phyloP scores from a whole-genome alignment of 2,113 vertebrate genomes.

The Passer domesticus region DNA sequence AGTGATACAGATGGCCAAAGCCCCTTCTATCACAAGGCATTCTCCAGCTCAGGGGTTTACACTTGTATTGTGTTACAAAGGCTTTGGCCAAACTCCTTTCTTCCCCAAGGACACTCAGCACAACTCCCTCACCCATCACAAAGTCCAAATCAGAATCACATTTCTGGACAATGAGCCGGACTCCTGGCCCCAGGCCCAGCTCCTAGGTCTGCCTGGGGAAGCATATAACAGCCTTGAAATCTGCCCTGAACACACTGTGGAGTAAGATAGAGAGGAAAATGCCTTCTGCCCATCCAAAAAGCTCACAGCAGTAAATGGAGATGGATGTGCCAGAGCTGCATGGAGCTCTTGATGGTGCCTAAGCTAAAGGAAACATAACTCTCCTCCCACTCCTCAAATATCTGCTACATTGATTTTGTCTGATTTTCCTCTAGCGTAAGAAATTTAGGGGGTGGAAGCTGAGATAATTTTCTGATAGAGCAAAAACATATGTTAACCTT shows the following conservation, averaged over 20 bases:
- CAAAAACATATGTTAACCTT: constrained; percentile 48
- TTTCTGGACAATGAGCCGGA: constrained; percentile 6
- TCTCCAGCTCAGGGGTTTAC: background rate
- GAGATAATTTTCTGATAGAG: constrained; percentile 62
- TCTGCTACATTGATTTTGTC: background rate
- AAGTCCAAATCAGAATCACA: constrained; percentile 39
- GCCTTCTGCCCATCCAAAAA: background rate
- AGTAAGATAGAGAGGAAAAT: background rate
- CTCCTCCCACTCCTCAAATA: background rate
- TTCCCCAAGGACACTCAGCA: background rate
- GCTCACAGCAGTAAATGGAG: background rate
- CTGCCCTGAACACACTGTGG: background rate
- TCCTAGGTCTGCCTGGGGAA: background rate
- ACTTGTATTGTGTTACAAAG: background rate
- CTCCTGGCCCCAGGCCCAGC: constrained; percentile 17
- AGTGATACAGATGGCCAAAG: background rate
- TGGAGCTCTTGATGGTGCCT: background rate
- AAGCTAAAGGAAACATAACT: background rate
- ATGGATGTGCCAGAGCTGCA: background rate
- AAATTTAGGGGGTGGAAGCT: constrained; percentile 8
- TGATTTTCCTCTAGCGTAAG: background rate
- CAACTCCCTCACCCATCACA: background rate
- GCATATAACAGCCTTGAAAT: background rate
- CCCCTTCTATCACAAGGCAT: background rate
- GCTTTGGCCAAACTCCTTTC: background rate